A percentile compares a stretch with the other conserved stretches of the same genome.
Conservation (phyloP, 2,113 vertebrate genomes). For the Galbula dea region DNA sequence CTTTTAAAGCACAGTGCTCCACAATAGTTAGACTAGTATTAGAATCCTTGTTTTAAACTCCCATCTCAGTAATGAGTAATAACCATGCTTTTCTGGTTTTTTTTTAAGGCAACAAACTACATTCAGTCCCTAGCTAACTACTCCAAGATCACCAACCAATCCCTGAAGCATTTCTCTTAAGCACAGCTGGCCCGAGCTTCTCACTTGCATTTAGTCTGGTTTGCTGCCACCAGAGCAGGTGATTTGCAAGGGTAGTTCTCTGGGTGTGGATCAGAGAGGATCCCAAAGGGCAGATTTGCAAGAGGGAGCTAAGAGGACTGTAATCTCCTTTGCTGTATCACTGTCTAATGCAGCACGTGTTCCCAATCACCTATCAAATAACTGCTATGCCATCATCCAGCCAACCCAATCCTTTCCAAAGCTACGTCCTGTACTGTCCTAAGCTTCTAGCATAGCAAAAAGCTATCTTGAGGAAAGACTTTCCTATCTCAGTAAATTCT, state of each 20-base stretch:
- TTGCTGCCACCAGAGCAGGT: not conserved
- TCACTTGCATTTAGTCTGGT: not conserved
- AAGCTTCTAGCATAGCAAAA: not conserved
- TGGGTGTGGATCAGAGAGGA: not conserved
- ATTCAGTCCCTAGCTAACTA: not conserved
- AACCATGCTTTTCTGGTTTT: not conserved
- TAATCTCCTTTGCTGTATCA: not conserved
- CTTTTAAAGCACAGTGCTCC: slow-evolving; percentile 24
- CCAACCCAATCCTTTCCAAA: not conserved
- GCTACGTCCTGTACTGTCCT: not conserved
- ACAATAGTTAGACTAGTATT: slow-evolving; percentile 22
- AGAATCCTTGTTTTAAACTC: slow-evolving; percentile 45
- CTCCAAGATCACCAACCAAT: not conserved
- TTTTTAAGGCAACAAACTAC: not conserved
- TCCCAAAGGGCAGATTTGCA: not conserved
- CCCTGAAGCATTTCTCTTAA: not conserved
- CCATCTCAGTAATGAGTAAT: not conserved
- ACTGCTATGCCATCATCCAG: not conserved
- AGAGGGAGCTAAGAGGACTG: not conserved
- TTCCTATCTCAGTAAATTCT: not conserved
- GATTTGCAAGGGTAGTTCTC: not conserved
- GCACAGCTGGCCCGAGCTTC: not conserved
- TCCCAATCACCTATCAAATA: not conserved
- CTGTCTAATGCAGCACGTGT: not conserved
- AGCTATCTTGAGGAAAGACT: not conserved